Percentiles rank a stretch among this genome's conserved stretches.
Evolutionary conservation across 2,888 invertebrate species (phyloP).

Genomic region (Salpingus planirostris): DNA sequence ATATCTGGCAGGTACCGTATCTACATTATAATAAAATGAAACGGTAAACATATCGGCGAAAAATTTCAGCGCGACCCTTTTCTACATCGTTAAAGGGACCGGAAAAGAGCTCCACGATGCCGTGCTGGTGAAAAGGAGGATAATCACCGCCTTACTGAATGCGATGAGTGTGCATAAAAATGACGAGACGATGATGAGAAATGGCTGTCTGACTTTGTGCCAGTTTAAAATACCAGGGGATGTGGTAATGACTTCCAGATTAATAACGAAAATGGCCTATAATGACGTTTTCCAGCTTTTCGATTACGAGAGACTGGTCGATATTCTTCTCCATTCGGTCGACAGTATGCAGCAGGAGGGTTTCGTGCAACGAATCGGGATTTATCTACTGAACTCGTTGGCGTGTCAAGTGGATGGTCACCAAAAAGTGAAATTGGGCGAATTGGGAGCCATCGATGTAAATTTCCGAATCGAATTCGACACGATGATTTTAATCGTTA

Average conservation of each 20-base stretch:
- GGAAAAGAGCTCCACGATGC: conserved; percentile 60
- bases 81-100: conserved; percentile 87
- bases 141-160: conserved; percentile 74
- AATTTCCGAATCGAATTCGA: no score
- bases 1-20: conserved; percentile 84
- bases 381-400: conserved; percentile 88
- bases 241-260: no score
- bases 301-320: conserved; percentile 80
- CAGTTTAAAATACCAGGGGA: conserved; percentile 93
- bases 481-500: no score
- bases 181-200: conserved; percentile 91
- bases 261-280: not conserved
- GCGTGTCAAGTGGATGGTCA: conserved; percentile 94
- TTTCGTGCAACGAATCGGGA: conserved; percentile 89
- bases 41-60: no score
- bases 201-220: conserved; percentile 89
- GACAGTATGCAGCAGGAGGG: conserved; percentile 76
- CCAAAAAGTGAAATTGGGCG: conserved; percentile 86
- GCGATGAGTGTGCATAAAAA: conserved; percentile 80
- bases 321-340: conserved; percentile 73
- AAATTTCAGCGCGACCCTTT: conserved; percentile 92
- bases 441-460: conserved; percentile 78
- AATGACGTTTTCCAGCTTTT: conserved; percentile 58
- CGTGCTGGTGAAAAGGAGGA: conserved; percentile 66
- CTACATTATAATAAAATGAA: no score